phyloP scores from a whole-genome alignment of 2,888 invertebrate genomes.

The Thymelicus lineola region DNA sequence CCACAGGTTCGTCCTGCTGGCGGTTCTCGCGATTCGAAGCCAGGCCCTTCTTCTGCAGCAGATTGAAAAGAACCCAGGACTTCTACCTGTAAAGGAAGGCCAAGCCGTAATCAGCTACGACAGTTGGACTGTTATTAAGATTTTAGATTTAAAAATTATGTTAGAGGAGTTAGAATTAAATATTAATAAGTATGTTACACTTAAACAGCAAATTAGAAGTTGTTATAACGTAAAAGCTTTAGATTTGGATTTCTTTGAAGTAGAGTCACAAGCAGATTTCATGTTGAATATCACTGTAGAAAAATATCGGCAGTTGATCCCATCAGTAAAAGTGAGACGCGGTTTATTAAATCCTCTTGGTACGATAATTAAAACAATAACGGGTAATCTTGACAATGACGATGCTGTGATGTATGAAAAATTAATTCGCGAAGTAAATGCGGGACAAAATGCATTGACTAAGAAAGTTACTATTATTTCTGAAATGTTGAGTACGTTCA shows the following conservation, averaged over 20 bases:
- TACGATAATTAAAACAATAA: too few species aligned
- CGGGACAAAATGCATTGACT: constrained; percentile 37
- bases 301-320: too few species aligned
- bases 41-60: constrained; percentile 47
- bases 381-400: too few species aligned
- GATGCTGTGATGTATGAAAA: too few species aligned
- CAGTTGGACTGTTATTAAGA: constrained; percentile 38
- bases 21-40: constrained; percentile 22
- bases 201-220: constrained; percentile 24
- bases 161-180: constrained; percentile 41
- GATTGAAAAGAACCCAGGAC: constrained; percentile 44
- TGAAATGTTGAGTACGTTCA: constrained; percentile 37
- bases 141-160: constrained; percentile 40
- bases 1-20: constrained; percentile 41
- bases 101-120: constrained; percentile 2
- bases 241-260: constrained; percentile 27
- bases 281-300: constrained; percentile 32
- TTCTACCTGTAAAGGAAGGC: constrained; percentile 40
- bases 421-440: too few species aligned
- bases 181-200: constrained; percentile 32
- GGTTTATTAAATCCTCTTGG: too few species aligned
- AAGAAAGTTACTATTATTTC: constrained; percentile 41
- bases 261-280: constrained; percentile 39
- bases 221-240: background rate
- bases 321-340: too few species aligned